Evolutionary conservation across 2,113 vertebrate genomes (phyloP).

Genomic region (Rostratula benghalensis): DNA sequence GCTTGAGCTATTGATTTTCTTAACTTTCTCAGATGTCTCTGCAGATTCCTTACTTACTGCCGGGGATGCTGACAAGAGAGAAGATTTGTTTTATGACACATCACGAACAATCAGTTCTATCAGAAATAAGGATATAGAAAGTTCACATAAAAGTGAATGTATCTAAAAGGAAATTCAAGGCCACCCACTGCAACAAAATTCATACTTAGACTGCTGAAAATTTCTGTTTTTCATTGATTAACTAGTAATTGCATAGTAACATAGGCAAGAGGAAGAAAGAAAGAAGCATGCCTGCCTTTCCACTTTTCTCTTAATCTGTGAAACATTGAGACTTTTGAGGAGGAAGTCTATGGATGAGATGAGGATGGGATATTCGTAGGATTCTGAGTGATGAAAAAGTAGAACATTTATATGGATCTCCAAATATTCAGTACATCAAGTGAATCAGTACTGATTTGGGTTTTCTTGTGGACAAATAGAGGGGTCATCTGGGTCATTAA

Average conservation of each 20-base stretch:
- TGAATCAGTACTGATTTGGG: neutral
- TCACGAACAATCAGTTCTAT: neutral
- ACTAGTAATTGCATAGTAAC: neutral
- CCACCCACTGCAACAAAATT: neutral
- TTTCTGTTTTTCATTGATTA: neutral
- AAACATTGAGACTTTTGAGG: neutral
- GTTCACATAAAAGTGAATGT: neutral
- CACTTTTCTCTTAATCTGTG: neutral
- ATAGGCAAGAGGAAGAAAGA: neutral
- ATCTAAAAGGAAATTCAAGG: neutral
- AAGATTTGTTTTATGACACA: neutral
- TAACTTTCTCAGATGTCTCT: slow-evolving; percentile 70
- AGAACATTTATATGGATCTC: neutral
- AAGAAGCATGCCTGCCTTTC: neutral
- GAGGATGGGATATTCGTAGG: neutral
- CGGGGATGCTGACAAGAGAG: slow-evolving; percentile 54
- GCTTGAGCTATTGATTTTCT: slow-evolving; percentile 74
- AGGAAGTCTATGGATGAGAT: neutral
- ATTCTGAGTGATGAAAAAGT: neutral
- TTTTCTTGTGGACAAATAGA: neutral
- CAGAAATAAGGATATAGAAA: neutral
- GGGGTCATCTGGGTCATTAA: neutral
- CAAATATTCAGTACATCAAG: neutral
- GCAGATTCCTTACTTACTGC: slow-evolving; percentile 13
- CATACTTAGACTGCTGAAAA: neutral